Base-by-base conservation (phyloP, 1,140 invertebrate genomes). In the Heterodera schachtii region DNA sequence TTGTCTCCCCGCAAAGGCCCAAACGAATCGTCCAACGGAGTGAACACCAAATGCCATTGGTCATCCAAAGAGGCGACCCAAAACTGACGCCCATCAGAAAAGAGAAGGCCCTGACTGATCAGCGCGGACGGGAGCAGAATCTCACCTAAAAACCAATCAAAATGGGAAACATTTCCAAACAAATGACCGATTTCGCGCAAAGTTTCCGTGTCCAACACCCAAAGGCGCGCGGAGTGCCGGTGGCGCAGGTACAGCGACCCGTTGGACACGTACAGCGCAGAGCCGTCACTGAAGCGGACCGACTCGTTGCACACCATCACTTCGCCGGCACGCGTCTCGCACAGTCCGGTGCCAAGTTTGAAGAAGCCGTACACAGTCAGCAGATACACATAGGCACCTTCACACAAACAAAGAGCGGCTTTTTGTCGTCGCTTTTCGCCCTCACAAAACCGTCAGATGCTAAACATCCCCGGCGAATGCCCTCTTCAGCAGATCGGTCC, bases 341-440 rank as follows among this genome's bases (percentile, higher is more conserved):
- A 77, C 5, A 90, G 69, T 1, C 88, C 88, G 52, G 85, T 88
- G 11, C 88, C 88, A 5, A 90, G 43, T 81, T 89, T 89, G 43
- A 90, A 87, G 3, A 89, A 78, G 44, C 88, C 88, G 57, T 89
- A 75, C 47, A 81, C 83, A 19, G 84, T 90, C 5, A 89, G 80
- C 16, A 89, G 67, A 75, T 89, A 89, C 2, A 89, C 73, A 75
- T 75, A 89, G 31, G 80, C 78, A n/a, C 84, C 84, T 80, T 78
- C 81, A 31, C 82, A 78, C n/a, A 66, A 82, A 52, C 49, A 52
- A 52, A 8, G 11, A 8, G 67, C 11, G 67, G 19, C 21, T 19
- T 31, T 76, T 16, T 79, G 41, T 9, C 43, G 9, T 64, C 21
- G 57, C 47, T 43, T 41, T n/a, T 67, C 0, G 79, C 49, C 3